phyloP scores from a whole-genome alignment of 2,797 vertebrate genomes.

The Enteromius radiatus region DNA sequence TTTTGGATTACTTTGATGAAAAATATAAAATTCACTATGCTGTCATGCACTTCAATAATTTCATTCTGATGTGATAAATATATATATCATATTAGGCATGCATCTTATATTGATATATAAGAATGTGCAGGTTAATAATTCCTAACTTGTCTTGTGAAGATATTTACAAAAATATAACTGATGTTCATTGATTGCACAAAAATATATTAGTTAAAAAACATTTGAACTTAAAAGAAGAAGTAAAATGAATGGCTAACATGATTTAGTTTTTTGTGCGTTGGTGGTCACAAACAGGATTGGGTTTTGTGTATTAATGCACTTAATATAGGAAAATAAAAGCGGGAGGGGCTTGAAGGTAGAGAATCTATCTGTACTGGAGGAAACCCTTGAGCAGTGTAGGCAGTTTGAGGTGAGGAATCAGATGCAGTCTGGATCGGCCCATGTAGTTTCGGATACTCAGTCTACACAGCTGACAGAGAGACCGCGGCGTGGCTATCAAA shows the following conservation, averaged over 20 bases:
- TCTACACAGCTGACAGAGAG: conserved; percentile 89
- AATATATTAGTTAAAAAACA: conserved; percentile 22
- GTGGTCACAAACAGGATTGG: conserved; percentile 1
- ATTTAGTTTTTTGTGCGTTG: conserved; percentile 1
- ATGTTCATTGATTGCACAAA: conserved; percentile 22
- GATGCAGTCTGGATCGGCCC: conserved; percentile 84
- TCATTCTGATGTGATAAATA: not conserved
- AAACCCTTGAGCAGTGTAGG: conserved; percentile 89
- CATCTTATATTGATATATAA: not conserved
- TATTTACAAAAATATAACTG: not conserved
- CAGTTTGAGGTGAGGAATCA: conserved; percentile 87
- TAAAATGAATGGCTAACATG: not conserved
- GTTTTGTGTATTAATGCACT: conserved; percentile 39
- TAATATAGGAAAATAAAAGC: conserved; percentile 10
- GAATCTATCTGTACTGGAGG: conserved; percentile 85
- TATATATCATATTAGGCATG: conserved; percentile 11
- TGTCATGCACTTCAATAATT: not conserved
- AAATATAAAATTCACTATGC: not conserved
- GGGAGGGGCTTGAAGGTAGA: not conserved
- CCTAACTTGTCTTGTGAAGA: not conserved
- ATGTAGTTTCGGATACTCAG: conserved; percentile 85
- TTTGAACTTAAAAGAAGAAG: not conserved
- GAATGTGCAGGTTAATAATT: not conserved
- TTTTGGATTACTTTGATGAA: not conserved
- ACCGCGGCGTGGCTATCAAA: conserved; percentile 82